Conservation (phyloP, 2,888 invertebrate genomes). For the Drosophila recens region DNA sequence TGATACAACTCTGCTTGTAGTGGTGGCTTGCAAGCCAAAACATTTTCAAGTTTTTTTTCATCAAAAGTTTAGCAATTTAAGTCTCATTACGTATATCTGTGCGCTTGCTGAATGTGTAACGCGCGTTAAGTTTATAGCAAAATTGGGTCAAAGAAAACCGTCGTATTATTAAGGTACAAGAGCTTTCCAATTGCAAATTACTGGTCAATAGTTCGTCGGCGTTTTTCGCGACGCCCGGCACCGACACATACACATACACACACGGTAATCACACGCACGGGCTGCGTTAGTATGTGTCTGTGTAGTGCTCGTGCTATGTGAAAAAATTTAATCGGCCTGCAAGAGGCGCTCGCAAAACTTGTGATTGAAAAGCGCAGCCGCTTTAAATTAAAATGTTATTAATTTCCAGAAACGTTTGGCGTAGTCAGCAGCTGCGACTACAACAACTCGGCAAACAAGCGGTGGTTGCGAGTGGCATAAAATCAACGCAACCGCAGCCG, state of each 20-base stretch:
- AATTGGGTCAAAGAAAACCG: conserved; percentile 3
- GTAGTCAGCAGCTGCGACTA: conserved; percentile 60
- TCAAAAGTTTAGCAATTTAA: conserved; percentile 13
- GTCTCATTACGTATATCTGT: conserved; percentile 6
- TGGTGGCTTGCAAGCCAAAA: conserved; percentile 55
- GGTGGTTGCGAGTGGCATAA: conserved; percentile 30
- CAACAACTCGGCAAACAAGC: conserved; percentile 52
- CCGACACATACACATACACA: conserved; percentile 30
- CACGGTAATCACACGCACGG: conserved; percentile 9
- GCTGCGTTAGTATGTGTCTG: conserved; percentile 36
- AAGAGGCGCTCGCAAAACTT: too few relatives aligned
- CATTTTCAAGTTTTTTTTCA: conserved; percentile 49
- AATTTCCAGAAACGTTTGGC: conserved; percentile 76
- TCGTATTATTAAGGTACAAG: conserved; percentile 35
- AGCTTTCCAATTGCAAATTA: conserved; percentile 24
- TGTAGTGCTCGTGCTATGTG: conserved; percentile 60
- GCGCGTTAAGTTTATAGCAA: neutral
- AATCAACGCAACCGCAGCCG: conserved; percentile 34
- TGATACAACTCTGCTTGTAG: conserved; percentile 18
- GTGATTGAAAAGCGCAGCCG: conserved; percentile 16
- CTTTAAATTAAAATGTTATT: conserved; percentile 68
- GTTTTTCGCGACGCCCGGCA: conserved; percentile 77
- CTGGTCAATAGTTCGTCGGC: conserved; percentile 61
- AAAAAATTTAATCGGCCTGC: conserved; percentile 45
- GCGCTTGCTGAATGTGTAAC: neutral